Conservation (phyloP, 1,140 invertebrate genomes). For the Hylaeus anthracinus region DNA sequence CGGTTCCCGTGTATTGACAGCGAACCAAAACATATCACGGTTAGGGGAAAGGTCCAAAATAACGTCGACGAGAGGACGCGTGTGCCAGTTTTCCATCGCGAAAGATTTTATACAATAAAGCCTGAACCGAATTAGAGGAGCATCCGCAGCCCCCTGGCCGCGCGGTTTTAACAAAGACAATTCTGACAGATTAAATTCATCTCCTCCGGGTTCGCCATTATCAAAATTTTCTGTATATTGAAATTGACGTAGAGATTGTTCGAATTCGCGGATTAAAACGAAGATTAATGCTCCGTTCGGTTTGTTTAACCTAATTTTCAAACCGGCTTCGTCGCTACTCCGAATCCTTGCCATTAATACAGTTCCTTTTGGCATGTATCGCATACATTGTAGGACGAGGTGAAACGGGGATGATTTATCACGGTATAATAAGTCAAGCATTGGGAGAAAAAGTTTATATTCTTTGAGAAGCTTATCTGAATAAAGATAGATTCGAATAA, state of each 20-base stretch:
- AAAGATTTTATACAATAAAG: conserved; percentile 25
- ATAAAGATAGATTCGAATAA: too few relatives aligned
- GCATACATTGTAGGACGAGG: not conserved
- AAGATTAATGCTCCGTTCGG: not conserved
- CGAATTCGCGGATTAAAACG: not conserved
- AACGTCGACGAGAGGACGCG: conserved; percentile 5
- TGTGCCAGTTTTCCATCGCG: not conserved
- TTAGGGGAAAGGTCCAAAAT: conserved; percentile 28
- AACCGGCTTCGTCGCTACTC: not conserved
- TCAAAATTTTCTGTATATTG: not conserved
- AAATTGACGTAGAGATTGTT: not conserved
- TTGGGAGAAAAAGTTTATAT: not conserved
- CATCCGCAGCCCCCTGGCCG: conserved; percentile 2
- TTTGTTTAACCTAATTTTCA: not conserved
- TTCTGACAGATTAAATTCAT: conserved; percentile 18
- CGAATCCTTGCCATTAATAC: not conserved
- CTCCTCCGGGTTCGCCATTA: not conserved
- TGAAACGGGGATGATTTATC: too few relatives aligned
- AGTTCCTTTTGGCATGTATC: not conserved
- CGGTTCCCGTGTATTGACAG: conserved; percentile 27
- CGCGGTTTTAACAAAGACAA: conserved; percentile 14
- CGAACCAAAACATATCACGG: not conserved
- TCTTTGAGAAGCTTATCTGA: too few relatives aligned
- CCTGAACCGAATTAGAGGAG: conserved; percentile 25
- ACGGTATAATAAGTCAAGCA: not conserved